Conservation (phyloP, 2,113 vertebrate genomes). For the Tupaia tana region DNA sequence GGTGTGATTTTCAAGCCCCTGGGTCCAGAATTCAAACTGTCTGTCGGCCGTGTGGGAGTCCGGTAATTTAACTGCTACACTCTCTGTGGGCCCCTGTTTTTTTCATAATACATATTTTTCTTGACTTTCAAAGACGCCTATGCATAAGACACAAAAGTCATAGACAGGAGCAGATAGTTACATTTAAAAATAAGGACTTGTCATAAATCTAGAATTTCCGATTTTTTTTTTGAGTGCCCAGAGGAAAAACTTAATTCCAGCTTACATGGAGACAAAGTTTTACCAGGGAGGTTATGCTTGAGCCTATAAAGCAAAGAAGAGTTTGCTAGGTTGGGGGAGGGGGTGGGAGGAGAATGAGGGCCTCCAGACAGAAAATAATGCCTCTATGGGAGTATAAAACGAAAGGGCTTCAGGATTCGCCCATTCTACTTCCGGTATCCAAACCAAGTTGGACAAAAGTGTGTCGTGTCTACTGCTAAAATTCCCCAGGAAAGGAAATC, state of each 20-base stretch:
- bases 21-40: no score
- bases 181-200: neutral
- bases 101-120: no score
- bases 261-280: neutral
- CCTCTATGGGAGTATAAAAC: neutral
- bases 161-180: neutral
- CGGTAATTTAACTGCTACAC: no score
- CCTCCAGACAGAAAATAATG: neutral
- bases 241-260: neutral
- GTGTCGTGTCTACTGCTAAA: neutral
- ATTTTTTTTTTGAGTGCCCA: neutral
- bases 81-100: no score
- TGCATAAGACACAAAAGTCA: neutral
- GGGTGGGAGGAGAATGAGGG: neutral
- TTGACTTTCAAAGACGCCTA: no score
- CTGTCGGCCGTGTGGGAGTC: no score
- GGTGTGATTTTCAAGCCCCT: no score
- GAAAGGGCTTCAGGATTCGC: neutral
- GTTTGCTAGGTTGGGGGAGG: neutral
- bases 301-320: neutral
- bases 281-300: neutral
- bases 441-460: neutral
- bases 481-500: neutral
- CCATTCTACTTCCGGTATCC: neutral
- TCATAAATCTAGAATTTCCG: neutral